phyloP scores from a whole-genome alignment of 1,140 invertebrate genomes.

The Ruditapes philippinarum region DNA sequence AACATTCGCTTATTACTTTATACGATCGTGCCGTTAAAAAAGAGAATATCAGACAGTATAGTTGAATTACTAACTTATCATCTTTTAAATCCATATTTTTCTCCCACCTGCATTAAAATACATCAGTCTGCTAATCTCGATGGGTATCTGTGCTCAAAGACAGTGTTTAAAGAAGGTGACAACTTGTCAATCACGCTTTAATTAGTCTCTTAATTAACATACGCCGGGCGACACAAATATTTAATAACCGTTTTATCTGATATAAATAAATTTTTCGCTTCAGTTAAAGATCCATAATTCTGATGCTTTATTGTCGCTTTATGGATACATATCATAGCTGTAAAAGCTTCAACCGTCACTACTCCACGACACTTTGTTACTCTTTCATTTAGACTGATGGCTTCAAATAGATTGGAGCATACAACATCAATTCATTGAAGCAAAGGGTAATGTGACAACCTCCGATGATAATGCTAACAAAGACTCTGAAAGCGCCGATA shows the following conservation, averaged over 20 bases:
- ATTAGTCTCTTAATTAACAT: constrained; percentile 39
- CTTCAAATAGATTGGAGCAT: neutral
- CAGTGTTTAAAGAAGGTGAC: constrained; percentile 38
- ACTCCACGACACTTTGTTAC: neutral
- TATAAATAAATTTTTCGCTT: constrained; percentile 57
- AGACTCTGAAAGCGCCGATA: neutral
- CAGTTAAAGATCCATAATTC: constrained; percentile 48
- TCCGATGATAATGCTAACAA: neutral
- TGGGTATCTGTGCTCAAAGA: constrained; percentile 25
- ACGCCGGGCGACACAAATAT: constrained; percentile 43
- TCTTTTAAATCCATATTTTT: too few relatives aligned
- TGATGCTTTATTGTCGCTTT: constrained; percentile 43
- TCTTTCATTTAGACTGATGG: neutral
- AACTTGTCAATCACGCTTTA: constrained; percentile 40
- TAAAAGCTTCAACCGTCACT: neutral
- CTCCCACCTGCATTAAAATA: constrained; percentile 16
- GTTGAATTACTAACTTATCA: too few relatives aligned
- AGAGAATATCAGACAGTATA: too few relatives aligned
- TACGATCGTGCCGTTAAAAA: too few relatives aligned
- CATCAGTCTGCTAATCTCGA: neutral
- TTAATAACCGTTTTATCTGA: constrained; percentile 55
- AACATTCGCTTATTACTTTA: too few relatives aligned
- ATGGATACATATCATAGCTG: neutral
- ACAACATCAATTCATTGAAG: neutral
- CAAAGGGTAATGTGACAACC: neutral